Evolutionary conservation across 2,113 vertebrate species (phyloP).

Genomic region (Pseudopodoces humilis): DNA sequence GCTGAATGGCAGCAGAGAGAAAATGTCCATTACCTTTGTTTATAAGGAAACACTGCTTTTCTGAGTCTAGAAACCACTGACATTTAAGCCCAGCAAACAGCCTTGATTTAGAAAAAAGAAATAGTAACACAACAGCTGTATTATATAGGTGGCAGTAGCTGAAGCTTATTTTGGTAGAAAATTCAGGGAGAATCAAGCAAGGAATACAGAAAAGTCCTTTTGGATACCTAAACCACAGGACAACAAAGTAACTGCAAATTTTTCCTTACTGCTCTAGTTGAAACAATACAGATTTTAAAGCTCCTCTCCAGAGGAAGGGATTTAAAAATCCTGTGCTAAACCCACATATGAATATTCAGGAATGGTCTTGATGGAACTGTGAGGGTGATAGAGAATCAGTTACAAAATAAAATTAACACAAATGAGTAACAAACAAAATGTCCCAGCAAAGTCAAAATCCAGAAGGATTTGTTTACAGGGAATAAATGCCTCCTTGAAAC

Average conservation of each 20-base stretch:
- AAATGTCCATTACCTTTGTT: neutral
- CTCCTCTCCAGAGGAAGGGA: neutral
- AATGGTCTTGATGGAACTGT: neutral
- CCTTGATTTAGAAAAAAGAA: slow-evolving; percentile 20
- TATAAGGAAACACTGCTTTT: neutral
- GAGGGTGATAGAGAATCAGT: neutral
- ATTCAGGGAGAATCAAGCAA: neutral
- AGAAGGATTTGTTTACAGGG: neutral
- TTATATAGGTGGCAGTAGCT: neutral
- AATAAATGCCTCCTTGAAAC: neutral
- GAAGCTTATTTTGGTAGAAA: neutral
- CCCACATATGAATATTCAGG: neutral
- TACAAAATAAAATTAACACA: neutral
- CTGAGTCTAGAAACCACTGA: slow-evolving; percentile 10
- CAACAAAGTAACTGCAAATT: neutral
- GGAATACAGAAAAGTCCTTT: neutral
- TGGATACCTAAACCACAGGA: neutral
- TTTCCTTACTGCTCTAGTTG: neutral
- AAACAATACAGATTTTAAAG: neutral
- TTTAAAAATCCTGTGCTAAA: neutral
- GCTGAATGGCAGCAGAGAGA: neutral
- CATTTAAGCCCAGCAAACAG: slow-evolving; percentile 13
- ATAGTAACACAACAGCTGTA: neutral
- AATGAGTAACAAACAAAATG: neutral
- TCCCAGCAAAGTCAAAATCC: neutral